phyloP scores from a whole-genome alignment of 2,888 invertebrate genomes.

The Ochropleura leucogaster region DNA sequence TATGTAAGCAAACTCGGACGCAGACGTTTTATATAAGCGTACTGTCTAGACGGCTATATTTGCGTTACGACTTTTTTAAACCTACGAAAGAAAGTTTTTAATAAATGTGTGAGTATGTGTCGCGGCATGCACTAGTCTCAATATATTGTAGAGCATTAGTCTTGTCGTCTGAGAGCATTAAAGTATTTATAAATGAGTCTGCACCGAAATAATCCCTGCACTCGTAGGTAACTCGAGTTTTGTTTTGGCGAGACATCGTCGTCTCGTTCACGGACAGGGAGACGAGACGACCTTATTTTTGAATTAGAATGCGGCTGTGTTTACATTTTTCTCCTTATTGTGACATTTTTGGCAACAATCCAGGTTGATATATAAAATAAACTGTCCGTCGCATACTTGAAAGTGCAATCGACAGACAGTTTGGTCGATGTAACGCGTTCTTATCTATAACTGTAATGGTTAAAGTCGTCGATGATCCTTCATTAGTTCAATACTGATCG shows the following conservation, averaged over 20 bases:
- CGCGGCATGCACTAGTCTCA: constrained; percentile 66
- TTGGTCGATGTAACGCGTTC: constrained; percentile 53
- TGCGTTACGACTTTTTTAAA: constrained; percentile 45
- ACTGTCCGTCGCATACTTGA: constrained; percentile 75
- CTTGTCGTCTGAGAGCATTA: constrained; percentile 69
- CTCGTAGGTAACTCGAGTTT: constrained; percentile 76
- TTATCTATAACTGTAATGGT: constrained; percentile 50
- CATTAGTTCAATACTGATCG: constrained; percentile 40
- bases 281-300: constrained; percentile 87
- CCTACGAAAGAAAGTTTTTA: constrained; percentile 66
- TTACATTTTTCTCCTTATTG: constrained; percentile 88
- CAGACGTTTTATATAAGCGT: constrained; percentile 40
- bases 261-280: constrained; percentile 76
- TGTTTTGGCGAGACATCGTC: constrained; percentile 82
- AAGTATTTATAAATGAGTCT: constrained; percentile 70
- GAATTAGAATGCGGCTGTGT: constrained; percentile 88
- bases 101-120: constrained; percentile 67
- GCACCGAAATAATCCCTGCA: constrained; percentile 70
- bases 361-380: constrained; percentile 83
- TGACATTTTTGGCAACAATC: constrained; percentile 86
- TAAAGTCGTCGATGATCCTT: constrained; percentile 44
- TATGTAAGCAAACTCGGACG: constrained; percentile 37
- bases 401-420: constrained; percentile 64
- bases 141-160: constrained; percentile 69
- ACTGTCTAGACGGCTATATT: constrained; percentile 49